Conservation (phyloP, 2,113 vertebrate species). For the Rhynchopsitta pachyrhyncha region DNA sequence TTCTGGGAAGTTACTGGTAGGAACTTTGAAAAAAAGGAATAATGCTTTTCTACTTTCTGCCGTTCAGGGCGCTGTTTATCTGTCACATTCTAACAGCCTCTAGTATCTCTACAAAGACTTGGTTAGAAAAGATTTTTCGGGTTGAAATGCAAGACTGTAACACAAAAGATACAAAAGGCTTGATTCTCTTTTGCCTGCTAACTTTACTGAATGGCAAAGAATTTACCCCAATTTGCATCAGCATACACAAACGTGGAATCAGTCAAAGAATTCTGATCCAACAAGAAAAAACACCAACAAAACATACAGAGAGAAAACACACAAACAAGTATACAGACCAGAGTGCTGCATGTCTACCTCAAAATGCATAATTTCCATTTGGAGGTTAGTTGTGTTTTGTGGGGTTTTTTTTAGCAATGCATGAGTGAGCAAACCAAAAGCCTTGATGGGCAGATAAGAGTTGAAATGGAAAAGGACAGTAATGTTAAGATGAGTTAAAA, state of each 20-base stretch:
- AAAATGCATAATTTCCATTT: slow-evolving; percentile 25
- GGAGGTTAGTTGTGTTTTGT: background rate
- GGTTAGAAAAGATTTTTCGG: background rate
- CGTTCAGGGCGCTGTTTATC: background rate
- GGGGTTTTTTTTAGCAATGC: slow-evolving; percentile 40
- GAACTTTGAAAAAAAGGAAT: background rate
- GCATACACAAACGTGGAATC: background rate
- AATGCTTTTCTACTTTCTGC: background rate
- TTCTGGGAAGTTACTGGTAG: background rate
- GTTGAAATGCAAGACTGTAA: background rate
- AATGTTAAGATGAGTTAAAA: slow-evolving; percentile 75
- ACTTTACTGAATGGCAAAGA: background rate
- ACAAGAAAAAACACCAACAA: background rate
- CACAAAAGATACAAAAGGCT: slow-evolving; percentile 25
- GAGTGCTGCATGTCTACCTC: background rate
- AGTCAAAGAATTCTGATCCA: background rate
- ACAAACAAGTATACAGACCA: background rate
- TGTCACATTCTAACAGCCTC: slow-evolving; percentile 1
- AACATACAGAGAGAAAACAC: background rate
- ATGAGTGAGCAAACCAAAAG: slow-evolving; percentile 69
- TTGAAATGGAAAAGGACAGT: slow-evolving; percentile 63
- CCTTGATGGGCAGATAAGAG: slow-evolving; percentile 71
- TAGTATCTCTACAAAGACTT: slow-evolving; percentile 1
- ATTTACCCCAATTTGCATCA: background rate
- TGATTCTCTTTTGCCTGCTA: slow-evolving; percentile 17